phyloP scores from a whole-genome alignment of 1,140 invertebrate genomes.

The Agrilus planipennis region DNA sequence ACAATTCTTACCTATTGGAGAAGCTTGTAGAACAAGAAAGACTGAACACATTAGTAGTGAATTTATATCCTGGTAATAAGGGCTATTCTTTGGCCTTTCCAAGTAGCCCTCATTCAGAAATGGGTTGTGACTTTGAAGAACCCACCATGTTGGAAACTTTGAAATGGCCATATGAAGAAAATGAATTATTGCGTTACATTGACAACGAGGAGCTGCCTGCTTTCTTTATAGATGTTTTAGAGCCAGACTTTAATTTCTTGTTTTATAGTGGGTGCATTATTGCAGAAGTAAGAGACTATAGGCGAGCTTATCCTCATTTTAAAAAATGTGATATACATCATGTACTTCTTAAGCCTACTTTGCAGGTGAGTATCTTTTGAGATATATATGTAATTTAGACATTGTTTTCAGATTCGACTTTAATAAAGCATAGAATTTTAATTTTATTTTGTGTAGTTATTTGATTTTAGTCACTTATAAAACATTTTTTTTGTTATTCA shows the following conservation, averaged over 20 bases:
- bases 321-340: constrained; percentile 70
- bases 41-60: constrained; percentile 79
- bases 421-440: too few species aligned
- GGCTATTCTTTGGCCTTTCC: constrained; percentile 69
- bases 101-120: constrained; percentile 12
- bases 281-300: constrained; percentile 79
- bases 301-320: constrained; percentile 57
- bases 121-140: constrained; percentile 37
- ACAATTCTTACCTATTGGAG: constrained; percentile 67
- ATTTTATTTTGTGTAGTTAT: too few species aligned
- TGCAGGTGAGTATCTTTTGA: constrained; percentile 57
- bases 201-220: constrained; percentile 80
- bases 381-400: too few species aligned
- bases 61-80: constrained; percentile 82
- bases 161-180: constrained; percentile 65
- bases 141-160: constrained; percentile 53
- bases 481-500: too few species aligned
- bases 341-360: constrained; percentile 78
- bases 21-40: constrained; percentile 72
- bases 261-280: constrained; percentile 90
- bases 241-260: constrained; percentile 63
- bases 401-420: too few species aligned
- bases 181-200: constrained; percentile 62
- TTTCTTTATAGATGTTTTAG: constrained; percentile 70
- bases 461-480: too few species aligned